Evolutionary conservation across 2,888 invertebrate species (phyloP), one percentile per base, ranked within the genome.

Genomic region (Lithophane ornitopus): DNA sequence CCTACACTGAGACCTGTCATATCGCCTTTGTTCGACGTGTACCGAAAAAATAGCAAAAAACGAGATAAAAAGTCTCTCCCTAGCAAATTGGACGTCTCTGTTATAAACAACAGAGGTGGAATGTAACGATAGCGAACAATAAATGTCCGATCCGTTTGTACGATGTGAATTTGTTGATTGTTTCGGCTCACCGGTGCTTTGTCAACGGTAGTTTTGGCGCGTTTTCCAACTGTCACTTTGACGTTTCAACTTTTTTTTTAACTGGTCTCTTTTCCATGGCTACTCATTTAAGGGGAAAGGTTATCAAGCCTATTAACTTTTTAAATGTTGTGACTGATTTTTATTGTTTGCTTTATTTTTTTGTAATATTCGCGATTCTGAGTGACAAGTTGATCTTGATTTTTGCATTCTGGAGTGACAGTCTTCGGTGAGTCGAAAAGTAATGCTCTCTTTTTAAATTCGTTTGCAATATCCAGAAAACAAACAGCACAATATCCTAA

Each of bases 71-170:
- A 95, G 93, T 94, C 72, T 80, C 81, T 94, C 94, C 91, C 91
- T 94, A 95, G 95, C 95, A 96, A 96, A 96, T 96, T 96, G 96
- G 94, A 92, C 94, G 95, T 95, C 95, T 95, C 94, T 95, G 95
- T 96, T 96, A 92, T 94, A 94, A 96, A 96, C 96, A 96, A 95
- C 93, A 92, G 95, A 95, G 94, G 94, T 96, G 96, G 96, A 96
- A 96, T 93, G 93, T 92, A 89, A 92, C 93, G 96, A 96, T 96
- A 96, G 93, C 93, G 93, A 90, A 96, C 96, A 96, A 96, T 96
- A 95, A 95, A 94, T 93, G 95, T 95, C 96, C 94, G 95, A 96
- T 94, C 90, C 93, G 92, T 94, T 93, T 93, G 94, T 92, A 89
- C 90, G 93, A 94, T 93, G 93, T 91, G 93, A 94, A 95, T 94